Percentiles rank a stretch among this genome's conserved stretches.
These are phyloP conservation scores for Ophiothrix spiculata DNA, from an alignment of 35 echinoderm and acorn worm species.

Conservation along the genomic window DNA sequence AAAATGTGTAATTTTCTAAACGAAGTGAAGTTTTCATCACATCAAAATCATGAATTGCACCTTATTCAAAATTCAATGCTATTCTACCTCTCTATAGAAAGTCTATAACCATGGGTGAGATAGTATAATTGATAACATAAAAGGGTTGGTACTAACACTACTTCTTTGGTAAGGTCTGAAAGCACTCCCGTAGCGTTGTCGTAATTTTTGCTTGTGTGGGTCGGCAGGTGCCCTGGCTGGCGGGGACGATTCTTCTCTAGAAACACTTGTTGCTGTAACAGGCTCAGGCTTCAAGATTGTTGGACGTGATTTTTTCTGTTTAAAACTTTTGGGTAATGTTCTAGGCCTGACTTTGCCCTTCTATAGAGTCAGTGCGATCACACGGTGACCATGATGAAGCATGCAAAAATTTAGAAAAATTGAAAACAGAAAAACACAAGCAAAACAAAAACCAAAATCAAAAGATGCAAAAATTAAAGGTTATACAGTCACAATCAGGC, in stretches of 20 bases:
- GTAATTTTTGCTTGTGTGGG: constrained; percentile 1
- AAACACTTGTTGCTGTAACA: background rate
- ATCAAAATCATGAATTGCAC: no score
- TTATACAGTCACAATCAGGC: no score
- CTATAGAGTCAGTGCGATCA: background rate
- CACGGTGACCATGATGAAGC: background rate
- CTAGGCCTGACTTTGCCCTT: background rate
- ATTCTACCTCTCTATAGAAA: no score
- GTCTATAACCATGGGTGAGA: background rate
- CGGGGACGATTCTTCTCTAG: background rate
- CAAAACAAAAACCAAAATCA: background rate
- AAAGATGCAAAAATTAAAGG: background rate
- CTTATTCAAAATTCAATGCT: no score
- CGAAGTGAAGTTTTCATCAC: no score
- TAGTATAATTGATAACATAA: background rate
- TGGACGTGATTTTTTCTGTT: background rate
- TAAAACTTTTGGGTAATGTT: background rate
- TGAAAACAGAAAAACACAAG: background rate
- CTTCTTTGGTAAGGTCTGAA: background rate
- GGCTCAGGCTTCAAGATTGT: background rate
- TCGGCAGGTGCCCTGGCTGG: background rate
- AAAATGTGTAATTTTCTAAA: no score
- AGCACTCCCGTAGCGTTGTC: background rate
- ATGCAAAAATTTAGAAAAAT: background rate
- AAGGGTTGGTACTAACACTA: constrained; percentile 1